Conservation (phyloP, 2,797 vertebrate species). For the Chelidonichthys spinosus region DNA sequence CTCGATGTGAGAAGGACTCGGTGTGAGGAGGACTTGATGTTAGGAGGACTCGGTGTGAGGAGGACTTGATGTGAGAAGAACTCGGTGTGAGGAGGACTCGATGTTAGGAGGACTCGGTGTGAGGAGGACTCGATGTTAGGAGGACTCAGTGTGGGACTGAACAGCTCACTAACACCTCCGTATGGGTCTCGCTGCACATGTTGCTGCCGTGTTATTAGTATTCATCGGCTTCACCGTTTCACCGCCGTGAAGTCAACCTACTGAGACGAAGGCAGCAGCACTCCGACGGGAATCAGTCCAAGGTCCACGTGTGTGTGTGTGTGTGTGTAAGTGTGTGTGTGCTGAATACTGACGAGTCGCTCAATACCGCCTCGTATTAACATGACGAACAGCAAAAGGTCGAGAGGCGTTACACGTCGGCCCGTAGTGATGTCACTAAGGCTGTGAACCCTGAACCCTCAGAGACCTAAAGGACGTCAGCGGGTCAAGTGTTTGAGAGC, state of each 20-base stretch:
- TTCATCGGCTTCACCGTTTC: neutral
- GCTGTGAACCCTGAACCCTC: neutral
- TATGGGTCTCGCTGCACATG: no score
- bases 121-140: no score
- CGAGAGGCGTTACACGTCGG: neutral
- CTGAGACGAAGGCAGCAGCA: neutral
- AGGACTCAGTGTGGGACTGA: no score
- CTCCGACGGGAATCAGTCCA: no score
- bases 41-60: no score
- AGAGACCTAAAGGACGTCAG: no score
- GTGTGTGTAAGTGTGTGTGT: neutral
- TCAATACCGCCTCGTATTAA: neutral
- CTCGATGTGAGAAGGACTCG: no score
- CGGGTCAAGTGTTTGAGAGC: no score
- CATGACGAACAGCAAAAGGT: constrained; percentile 5
- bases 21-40: no score
- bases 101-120: no score
- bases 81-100: no score
- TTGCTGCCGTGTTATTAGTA: constrained; percentile 2
- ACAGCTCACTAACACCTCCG: neutral
- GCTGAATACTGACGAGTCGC: constrained; percentile 24
- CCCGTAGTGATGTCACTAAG: neutral
- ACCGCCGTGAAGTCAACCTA: neutral
- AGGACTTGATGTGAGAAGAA: no score
- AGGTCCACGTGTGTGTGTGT: neutral